These are phyloP conservation scores for Pegea sp. DNA, from an alignment of 23 tunicate genomes.

Conservation along the genomic window DNA sequence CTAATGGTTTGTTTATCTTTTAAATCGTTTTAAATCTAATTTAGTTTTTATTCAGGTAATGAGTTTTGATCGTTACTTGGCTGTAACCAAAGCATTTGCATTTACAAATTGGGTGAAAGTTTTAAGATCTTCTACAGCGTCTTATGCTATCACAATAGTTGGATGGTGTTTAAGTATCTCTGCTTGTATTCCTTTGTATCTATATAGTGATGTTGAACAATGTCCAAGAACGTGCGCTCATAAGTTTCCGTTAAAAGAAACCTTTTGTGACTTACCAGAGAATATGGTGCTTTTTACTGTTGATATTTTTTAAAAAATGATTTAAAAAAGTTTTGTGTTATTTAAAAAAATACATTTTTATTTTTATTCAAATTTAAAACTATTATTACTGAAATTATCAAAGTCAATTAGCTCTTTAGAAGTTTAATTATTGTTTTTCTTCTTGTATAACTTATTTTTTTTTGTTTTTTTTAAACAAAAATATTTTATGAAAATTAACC, in stretches of 20 bases:
- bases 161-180: conserved; percentile 60
- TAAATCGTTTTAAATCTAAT: not conserved
- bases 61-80: conserved; percentile 91
- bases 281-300: no score
- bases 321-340: no score
- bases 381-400: no score
- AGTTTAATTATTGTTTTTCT: no score
- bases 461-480: no score
- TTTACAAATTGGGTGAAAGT: conserved; percentile 19
- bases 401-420: no score
- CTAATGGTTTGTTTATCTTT: conserved; percentile 31
- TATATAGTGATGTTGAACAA: conserved; percentile 19
- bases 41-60: conserved; percentile 27
- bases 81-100: conserved; percentile 71
- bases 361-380: no score
- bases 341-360: no score
- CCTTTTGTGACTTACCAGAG: no score
- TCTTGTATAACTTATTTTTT: no score
- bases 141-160: conserved; percentile 26
- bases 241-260: conserved; percentile 31
- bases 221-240: conserved; percentile 11
- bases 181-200: conserved; percentile 23
- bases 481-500: no score
- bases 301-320: no score
- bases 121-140: conserved; percentile 28